A percentile compares a stretch with the other conserved stretches of the same genome.
Conservation (phyloP, 2,113 vertebrate genomes). For the Phylloscopus trochilus region DNA sequence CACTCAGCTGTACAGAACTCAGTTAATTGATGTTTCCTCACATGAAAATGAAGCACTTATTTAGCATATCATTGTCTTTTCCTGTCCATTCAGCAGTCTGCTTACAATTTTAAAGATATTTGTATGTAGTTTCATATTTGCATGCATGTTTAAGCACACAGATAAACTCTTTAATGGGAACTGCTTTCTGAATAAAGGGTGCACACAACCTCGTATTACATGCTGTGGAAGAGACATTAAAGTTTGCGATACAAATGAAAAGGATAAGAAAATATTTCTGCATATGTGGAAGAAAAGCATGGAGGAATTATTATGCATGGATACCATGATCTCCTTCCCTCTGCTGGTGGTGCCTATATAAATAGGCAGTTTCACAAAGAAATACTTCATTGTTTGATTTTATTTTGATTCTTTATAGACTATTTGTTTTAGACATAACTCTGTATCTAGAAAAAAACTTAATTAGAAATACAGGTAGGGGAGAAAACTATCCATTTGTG, state of each 20-base stretch:
- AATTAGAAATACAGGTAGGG: slow-evolving; percentile 42
- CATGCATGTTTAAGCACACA: neutral
- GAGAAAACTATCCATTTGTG: slow-evolving; percentile 20
- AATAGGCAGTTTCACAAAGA: neutral
- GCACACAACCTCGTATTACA: fast-evolving
- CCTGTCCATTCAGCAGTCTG: neutral
- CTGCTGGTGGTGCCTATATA: neutral
- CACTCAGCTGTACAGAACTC: neutral
- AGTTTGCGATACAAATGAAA: neutral
- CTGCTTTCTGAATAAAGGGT: neutral
- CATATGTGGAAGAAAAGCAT: neutral
- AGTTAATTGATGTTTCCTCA: slow-evolving; percentile 28
- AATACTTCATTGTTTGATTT: neutral
- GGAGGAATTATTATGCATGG: neutral
- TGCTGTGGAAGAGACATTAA: neutral
- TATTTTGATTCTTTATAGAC: slow-evolving; percentile 9
- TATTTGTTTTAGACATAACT: slow-evolving; percentile 37
- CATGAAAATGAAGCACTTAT: slow-evolving; percentile 6
- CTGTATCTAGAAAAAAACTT: slow-evolving; percentile 32
- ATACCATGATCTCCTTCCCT: neutral
- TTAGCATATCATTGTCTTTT: neutral
- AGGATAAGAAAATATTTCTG: neutral
- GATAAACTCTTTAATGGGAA: neutral
- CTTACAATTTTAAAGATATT: neutral
- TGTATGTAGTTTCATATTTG: neutral